phyloP scores from a whole-genome alignment of 2,113 vertebrate genomes.

The Orthonyx spaldingii region DNA sequence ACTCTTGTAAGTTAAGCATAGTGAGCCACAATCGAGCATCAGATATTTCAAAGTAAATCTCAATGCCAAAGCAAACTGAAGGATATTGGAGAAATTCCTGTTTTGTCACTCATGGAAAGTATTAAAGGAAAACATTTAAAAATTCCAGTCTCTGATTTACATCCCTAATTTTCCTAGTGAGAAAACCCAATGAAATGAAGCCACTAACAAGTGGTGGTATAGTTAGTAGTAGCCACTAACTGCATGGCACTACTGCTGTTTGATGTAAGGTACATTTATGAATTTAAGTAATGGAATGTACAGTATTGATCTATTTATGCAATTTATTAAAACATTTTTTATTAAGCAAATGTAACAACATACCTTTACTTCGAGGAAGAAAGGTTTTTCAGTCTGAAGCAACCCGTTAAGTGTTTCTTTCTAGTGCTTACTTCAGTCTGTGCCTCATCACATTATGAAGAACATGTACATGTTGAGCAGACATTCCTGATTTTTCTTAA shows the following conservation, averaged over 20 bases:
- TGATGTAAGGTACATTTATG: neutral
- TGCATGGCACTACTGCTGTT: neutral
- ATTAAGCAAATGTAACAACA: neutral
- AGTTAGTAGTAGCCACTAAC: neutral
- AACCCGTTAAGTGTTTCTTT: neutral
- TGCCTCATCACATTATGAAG: neutral
- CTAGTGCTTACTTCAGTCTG: neutral
- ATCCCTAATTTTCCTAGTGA: neutral
- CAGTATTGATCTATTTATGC: neutral
- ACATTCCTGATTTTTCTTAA: neutral
- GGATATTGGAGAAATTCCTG: neutral
- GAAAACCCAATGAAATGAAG: neutral
- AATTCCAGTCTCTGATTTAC: neutral
- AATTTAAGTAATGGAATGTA: neutral
- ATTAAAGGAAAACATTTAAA: neutral
- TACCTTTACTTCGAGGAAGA: neutral
- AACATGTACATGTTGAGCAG: accelerated
- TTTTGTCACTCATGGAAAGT: neutral
- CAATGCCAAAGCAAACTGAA: neutral
- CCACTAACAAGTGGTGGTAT: neutral
- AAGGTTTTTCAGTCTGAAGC: neutral
- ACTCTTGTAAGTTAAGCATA: neutral
- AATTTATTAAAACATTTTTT: neutral
- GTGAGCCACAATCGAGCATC: neutral
- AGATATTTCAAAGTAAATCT: neutral